Conservation (phyloP, 1,140 invertebrate species). For the Drosophila paulistorum region DNA sequence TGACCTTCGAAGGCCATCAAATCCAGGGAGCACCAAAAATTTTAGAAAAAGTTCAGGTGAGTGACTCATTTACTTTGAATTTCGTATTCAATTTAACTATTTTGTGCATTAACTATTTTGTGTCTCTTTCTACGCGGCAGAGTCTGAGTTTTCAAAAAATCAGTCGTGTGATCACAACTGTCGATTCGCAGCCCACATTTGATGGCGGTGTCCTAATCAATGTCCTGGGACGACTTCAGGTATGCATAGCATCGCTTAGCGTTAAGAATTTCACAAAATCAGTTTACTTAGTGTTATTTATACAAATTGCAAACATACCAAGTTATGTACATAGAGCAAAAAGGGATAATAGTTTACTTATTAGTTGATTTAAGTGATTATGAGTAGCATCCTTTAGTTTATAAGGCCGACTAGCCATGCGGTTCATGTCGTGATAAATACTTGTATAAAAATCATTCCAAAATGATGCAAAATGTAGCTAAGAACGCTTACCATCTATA, state of each 20-base stretch:
- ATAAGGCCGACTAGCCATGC: no score
- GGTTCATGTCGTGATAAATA: no score
- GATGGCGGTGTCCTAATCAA: slow-evolving; percentile 97
- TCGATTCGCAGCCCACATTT: slow-evolving; percentile 97
- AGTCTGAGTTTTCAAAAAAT: slow-evolving; percentile 96
- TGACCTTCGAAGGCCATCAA: slow-evolving; percentile 97
- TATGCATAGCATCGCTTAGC: slow-evolving; percentile 82
- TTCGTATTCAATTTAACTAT: no score
- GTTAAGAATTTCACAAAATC: background rate
- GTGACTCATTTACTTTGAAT: slow-evolving; percentile 52
- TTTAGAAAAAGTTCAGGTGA: slow-evolving; percentile 96
- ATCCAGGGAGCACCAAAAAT: slow-evolving; percentile 95
- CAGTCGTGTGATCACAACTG: slow-evolving; percentile 93
- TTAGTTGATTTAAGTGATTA: no score
- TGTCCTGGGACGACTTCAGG: slow-evolving; percentile 96
- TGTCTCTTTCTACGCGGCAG: slow-evolving; percentile 80
- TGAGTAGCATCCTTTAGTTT: no score
- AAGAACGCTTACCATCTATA: no score
- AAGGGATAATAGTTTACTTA: no score
- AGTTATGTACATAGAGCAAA: no score
- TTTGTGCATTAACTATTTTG: background rate
- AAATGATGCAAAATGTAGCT: no score
- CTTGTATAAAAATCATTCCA: no score
- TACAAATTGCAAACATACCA: no score
- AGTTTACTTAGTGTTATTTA: no score